Percentiles rank a stretch among this genome's conserved stretches.
phyloP scores from a whole-genome alignment of 2,888 invertebrate species.

The Pseudolycoriella hygida region DNA sequence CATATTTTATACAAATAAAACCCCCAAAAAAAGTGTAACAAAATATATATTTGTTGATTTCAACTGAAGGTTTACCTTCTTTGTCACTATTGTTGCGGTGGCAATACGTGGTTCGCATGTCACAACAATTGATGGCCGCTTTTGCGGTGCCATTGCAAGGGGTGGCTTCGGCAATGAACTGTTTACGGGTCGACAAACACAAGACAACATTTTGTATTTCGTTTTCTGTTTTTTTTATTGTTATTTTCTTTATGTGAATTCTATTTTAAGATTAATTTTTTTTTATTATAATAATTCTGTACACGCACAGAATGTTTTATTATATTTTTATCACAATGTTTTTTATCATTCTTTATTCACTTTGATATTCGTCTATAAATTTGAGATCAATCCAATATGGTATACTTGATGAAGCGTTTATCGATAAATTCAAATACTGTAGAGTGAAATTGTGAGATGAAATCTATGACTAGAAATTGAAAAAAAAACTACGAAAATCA shows the following conservation, averaged over 20 bases:
- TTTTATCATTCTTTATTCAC: not conserved
- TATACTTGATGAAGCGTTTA: no score
- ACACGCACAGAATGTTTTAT: not conserved
- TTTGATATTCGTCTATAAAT: not conserved
- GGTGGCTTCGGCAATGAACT: constrained; percentile 28
- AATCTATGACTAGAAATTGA: no score
- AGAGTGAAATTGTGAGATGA: no score
- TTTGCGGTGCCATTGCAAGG: constrained; percentile 20
- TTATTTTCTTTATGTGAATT: not conserved
- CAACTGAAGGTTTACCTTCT: constrained; percentile 12
- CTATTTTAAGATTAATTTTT: not conserved
- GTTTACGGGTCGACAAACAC: constrained; percentile 29
- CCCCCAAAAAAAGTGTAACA: no score
- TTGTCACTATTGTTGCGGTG: constrained; percentile 13
- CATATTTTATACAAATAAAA: no score
- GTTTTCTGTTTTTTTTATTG: not conserved
- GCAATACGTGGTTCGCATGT: constrained; percentile 26
- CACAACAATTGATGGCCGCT: constrained; percentile 19
- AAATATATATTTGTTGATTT: no score
- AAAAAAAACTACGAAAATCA: no score
- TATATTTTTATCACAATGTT: not conserved
- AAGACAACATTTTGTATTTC: constrained; percentile 22
- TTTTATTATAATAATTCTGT: not conserved
- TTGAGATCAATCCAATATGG: no score
- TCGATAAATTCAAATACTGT: no score